Conservation (phyloP, 2,888 invertebrate species). For the Pristionchus entomophagus region DNA sequence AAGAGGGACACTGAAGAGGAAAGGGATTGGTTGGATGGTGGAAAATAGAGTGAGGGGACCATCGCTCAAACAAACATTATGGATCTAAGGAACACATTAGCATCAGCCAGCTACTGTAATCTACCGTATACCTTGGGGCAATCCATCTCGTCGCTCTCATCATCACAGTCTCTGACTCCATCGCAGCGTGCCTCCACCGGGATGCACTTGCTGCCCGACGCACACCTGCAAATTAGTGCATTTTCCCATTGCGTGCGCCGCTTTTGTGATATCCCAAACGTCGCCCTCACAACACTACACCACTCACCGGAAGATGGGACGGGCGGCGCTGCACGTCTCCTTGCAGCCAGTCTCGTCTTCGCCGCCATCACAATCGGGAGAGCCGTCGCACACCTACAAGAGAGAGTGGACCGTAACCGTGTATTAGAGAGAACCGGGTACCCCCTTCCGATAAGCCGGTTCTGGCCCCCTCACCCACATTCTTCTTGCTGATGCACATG, state of each 20-base stretch:
- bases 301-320: conserved; percentile 6
- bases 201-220: conserved; percentile 54
- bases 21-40: too few relatives aligned
- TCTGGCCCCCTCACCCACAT: conserved; percentile 46
- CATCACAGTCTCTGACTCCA: conserved; percentile 63
- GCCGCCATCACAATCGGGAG: conserved; percentile 60
- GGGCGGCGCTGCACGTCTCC: conserved; percentile 48
- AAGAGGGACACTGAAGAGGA: conserved; percentile 52
- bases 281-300: background rate
- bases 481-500: conserved; percentile 58
- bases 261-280: background rate
- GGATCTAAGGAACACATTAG: background rate
- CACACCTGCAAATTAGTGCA: background rate
- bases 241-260: background rate
- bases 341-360: conserved; percentile 65
- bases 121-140: conserved; percentile 54
- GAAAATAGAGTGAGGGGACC: too few relatives aligned
- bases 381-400: conserved; percentile 65
- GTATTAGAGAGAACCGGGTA: background rate
- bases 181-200: conserved; percentile 57
- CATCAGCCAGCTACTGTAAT: background rate
- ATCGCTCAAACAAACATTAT: too few relatives aligned
- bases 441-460: background rate
- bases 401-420: background rate
- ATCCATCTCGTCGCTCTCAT: conserved; percentile 63